Conservation (phyloP, 2,797 vertebrate species). For the Mallotus villosus region DNA sequence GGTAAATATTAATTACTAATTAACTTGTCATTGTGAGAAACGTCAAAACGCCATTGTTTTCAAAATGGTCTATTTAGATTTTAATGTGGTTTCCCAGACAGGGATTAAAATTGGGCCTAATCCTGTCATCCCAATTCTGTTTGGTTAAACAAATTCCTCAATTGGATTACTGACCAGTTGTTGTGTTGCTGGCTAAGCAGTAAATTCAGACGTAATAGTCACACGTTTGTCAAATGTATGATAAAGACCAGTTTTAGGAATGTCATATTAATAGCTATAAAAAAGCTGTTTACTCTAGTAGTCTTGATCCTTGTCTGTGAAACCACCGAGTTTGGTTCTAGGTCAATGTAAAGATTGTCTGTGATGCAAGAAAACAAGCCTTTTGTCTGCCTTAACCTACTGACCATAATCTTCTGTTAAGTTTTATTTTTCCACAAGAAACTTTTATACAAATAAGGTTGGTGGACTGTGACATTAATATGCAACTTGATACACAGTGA, state of each 20-base stretch:
- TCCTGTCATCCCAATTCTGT: neutral
- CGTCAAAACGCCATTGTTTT: neutral
- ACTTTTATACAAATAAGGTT: neutral
- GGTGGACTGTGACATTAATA: neutral
- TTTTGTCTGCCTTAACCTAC: constrained; percentile 3
- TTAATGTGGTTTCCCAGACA: neutral
- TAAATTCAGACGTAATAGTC: no score
- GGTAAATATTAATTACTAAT: neutral
- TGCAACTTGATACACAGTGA: neutral
- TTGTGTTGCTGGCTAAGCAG: no score
- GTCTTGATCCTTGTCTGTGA: neutral
- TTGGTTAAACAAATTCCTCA: no score
- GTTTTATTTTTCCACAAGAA: neutral
- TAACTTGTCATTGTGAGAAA: neutral
- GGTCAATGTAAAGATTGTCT: neutral
- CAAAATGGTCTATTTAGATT: neutral
- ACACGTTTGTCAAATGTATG: neutral
- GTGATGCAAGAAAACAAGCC: neutral
- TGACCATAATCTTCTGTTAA: neutral
- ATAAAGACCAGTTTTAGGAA: neutral
- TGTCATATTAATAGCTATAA: no score
- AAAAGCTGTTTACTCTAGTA: neutral
- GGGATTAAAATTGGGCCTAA: neutral
- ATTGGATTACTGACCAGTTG: no score
- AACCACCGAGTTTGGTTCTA: neutral